Base-by-base conservation (phyloP, 2,113 vertebrate species). In the Ivindomyrus marchei region DNA sequence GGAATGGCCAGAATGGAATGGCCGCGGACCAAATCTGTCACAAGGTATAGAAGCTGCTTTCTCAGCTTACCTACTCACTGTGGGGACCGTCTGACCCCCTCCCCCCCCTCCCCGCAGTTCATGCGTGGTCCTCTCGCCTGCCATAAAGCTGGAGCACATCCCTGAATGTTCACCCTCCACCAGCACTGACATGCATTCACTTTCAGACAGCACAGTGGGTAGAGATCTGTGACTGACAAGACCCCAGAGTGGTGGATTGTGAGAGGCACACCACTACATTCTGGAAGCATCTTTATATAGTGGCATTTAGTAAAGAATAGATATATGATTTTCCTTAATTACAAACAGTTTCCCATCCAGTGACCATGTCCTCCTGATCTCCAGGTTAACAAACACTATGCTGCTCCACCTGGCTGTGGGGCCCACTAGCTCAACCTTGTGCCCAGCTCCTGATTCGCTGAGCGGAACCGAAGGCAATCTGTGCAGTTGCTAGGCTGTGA, bases 401-500 rank as follows among this genome's bases (percentile, higher is more conserved):
- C 36, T 77, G 70, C 31, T 39, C 31, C 31, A 39, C 45, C 46
- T 27, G 45, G 45, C 84, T 50, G n/a, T 27, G 11, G 9, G 46
- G 47, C 24, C 21, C 42, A 27, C 24, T 85, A 3, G 21, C 11
- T 46, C 58, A 50, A 19, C 45, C 62, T 74, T 47, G 45, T 27
- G 46, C 27, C 27, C 66, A 36, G 88, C 17, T 62, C n/a, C 1
- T 31, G 62, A 70, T 49, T 89, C 46, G n/a, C 46, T 74, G 88
- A 89, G 88, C 47, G 2, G 46, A 77, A 80, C 66, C 1, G 7
- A 89, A 80, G 47, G 11, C 66, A 74, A 49, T 31, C 58, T 17
- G 62, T 74, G 45, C 58, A 52, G 88, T 47, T 74, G 58, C 46
- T 89, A 49, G 88, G 88, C 88, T 89, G 88, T 46, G 88, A 36